These are phyloP conservation scores for Mus musculus DNA, from an alignment of 2,113 vertebrate genomes.

Conservation along the genomic window DNA sequence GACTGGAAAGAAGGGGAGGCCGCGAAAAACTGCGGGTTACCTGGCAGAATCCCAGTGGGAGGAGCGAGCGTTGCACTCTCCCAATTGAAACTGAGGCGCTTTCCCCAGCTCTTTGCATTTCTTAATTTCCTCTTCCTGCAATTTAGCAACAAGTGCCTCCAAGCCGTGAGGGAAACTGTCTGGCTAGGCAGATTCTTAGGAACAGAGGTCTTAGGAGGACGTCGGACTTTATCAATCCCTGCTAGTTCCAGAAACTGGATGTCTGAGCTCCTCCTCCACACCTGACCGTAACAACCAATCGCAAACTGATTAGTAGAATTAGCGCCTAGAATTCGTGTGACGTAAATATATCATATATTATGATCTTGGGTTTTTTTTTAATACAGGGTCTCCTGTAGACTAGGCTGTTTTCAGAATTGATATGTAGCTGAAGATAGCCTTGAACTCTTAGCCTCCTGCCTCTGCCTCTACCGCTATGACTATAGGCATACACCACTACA, in stretches of 20 bases:
- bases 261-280: neutral
- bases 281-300: neutral
- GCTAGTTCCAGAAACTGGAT: neutral
- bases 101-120: neutral
- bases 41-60: neutral
- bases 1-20: neutral
- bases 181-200: neutral
- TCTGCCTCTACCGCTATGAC: neutral
- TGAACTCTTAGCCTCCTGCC: neutral
- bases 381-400: neutral
- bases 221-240: neutral
- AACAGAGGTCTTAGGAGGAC: neutral
- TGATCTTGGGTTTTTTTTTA: neutral
- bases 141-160: conserved; percentile 34
- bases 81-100: neutral
- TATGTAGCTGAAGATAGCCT: neutral
- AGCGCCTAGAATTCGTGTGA: neutral
- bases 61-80: neutral
- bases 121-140: conserved; percentile 27
- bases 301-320: neutral
- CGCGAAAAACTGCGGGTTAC: neutral
- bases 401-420: neutral
- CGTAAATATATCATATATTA: neutral
- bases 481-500: neutral
- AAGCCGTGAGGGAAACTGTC: neutral